Percentiles rank a stretch among this genome's conserved stretches.
phyloP scores from a whole-genome alignment of 2,113 vertebrate species.

The Hoplias malabaricus region DNA sequence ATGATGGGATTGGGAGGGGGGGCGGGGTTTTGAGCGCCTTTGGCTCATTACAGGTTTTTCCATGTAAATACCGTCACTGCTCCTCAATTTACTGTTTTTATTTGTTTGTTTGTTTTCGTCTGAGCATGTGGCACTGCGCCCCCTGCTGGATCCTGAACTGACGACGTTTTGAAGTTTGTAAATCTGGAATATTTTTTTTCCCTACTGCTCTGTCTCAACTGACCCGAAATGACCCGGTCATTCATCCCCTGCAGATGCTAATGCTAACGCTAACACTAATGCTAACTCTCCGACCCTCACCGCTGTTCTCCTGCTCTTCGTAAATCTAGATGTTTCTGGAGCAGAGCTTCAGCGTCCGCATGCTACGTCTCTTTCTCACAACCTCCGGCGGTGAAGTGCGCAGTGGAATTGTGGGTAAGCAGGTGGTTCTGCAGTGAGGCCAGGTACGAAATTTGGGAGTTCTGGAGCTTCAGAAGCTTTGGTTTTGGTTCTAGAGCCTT shows the following conservation, averaged over 20 bases:
- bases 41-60: neutral
- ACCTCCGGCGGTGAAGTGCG: neutral
- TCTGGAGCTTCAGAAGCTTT: neutral
- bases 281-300: neutral
- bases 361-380: neutral
- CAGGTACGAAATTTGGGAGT: neutral
- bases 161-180: neutral
- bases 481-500: too few relatives aligned
- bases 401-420: neutral
- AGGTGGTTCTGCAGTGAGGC: neutral
- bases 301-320: neutral
- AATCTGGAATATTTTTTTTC: neutral
- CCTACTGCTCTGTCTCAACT: constrained; percentile 13
- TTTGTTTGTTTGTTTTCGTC: neutral
- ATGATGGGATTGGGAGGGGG: neutral
- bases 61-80: constrained; percentile 3
- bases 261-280: neutral
- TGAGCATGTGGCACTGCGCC: neutral
- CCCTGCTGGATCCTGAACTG: neutral
- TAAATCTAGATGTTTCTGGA: neutral
- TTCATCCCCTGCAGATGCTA: neutral
- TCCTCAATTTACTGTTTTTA: neutral
- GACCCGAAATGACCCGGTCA: neutral
- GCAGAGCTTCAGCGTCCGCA: neutral
- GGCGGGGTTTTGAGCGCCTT: neutral